Evolutionary conservation across 2,797 vertebrate genomes (phyloP), one percentile per base, ranked within the genome.

Genomic region (Jordanella pulchra): DNA sequence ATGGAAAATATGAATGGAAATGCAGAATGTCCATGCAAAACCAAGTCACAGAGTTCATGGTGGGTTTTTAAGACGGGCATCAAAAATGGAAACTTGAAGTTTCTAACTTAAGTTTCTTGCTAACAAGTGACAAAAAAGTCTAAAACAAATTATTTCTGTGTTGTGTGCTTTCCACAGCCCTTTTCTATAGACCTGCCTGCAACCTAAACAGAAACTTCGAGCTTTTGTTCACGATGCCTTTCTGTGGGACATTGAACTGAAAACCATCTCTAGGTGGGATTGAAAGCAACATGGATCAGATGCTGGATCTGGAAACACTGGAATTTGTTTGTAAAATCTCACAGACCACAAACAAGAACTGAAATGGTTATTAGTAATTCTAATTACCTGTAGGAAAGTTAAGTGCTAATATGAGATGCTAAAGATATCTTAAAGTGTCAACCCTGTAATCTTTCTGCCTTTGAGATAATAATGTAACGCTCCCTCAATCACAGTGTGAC

Each of bases 101-200:
- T 4, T 18, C 32, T 61, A 21, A 1, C 35, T 14, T 7, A 61
- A 39, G 21, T 39, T 21, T 23, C n/a, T 3, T 4, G 39, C 35
- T 5, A 39, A 39, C 35, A 39, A 39, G 35, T 39, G 35, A 7
- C 35, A 14, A 12, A 23, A 47, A 45, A 45, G 3, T 14, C 12
- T 14, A 39, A 39, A 39, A 39, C 5, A 4, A 39, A 39, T 39
- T 7, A 54, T 64, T 65, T 69, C 15, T 45, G 7, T n/a, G 58
- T 27, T 71, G 5, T 48, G 65, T 72, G 61, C 60, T 81, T 63
- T 75, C 71, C 55, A 75, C 56, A 71, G 79, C 72, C 71, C 63
- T 83, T 83, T 84, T 79, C 18, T 74, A 73, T 56, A 84, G 84
- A 88, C 89, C 86, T 89, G 89, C 75, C 77, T 76, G 35, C 35